phyloP scores from a whole-genome alignment of 2,888 invertebrate species.

The Conchocele bisecta region DNA sequence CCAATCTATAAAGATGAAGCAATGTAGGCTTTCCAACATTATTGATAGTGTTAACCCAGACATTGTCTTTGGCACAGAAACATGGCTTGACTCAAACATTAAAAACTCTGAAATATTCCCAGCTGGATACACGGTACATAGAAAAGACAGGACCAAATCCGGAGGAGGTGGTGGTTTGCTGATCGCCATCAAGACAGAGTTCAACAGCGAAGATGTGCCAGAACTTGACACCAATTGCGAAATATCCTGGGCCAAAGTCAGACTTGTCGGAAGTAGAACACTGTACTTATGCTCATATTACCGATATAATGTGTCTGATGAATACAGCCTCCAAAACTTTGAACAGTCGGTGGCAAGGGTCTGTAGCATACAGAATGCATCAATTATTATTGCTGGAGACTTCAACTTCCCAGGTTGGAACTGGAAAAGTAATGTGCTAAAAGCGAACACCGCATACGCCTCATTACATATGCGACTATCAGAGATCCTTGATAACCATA shows the following conservation, averaged over 20 bases:
- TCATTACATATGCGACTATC: slow-evolving; percentile 7
- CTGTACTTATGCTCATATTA: slow-evolving; percentile 5
- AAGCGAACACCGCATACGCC: not conserved
- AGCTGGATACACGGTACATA: not conserved
- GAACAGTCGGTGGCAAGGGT: not conserved
- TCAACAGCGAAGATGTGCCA: not conserved
- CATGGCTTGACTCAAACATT: not conserved
- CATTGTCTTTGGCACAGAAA: slow-evolving; percentile 7
- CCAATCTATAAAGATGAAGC: slow-evolving; percentile 6
- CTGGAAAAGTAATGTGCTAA: slow-evolving; percentile 19
- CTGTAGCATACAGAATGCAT: not conserved
- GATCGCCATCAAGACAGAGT: not conserved
- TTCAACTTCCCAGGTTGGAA: slow-evolving; percentile 38
- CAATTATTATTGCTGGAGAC: slow-evolving; percentile 19
- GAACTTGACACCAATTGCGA: too few relatives aligned
- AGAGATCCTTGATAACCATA: slow-evolving; percentile 40
- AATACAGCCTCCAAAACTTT: slow-evolving; percentile 7
- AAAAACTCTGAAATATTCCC: slow-evolving; percentile 1
- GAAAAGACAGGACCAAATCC: not conserved
- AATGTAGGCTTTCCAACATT: not conserved
- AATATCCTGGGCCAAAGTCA: not conserved
- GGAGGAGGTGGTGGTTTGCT: not conserved
- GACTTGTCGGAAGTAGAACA: not conserved
- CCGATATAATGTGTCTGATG: not conserved
- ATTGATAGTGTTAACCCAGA: slow-evolving; percentile 6